Evolutionary conservation across 2,888 invertebrate species (phyloP).

Genomic region (Drosophila quinaria): DNA sequence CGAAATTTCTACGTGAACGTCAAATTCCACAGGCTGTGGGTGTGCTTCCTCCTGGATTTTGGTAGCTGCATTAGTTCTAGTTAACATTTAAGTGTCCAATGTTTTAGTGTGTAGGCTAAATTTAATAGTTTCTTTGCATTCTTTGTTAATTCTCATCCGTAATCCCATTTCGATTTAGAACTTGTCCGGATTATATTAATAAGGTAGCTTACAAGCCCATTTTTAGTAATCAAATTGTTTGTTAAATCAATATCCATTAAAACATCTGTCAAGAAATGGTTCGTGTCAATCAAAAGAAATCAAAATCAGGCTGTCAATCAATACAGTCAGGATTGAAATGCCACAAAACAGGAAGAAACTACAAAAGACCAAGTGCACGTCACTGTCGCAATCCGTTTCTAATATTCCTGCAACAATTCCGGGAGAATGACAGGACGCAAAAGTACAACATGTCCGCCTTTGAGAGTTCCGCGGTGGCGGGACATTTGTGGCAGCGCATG

Average conservation of each 20-base stretch:
- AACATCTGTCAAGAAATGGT: slow-evolving; percentile 5
- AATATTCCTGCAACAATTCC: slow-evolving; percentile 34
- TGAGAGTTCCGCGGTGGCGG: slow-evolving; percentile 20
- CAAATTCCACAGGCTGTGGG: slow-evolving; percentile 90
- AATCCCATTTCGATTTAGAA: not conserved
- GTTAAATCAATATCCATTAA: not conserved
- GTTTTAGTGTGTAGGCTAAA: not conserved
- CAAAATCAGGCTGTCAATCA: not conserved
- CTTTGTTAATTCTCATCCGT: not conserved
- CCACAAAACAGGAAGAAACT: not conserved
- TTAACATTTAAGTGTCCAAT: not conserved
- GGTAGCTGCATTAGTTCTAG: slow-evolving; percentile 85
- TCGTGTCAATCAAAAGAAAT: not conserved
- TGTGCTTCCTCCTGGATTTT: slow-evolving; percentile 88
- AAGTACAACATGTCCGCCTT: slow-evolving; percentile 10
- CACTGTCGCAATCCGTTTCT: slow-evolving; percentile 39
- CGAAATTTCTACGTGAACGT: slow-evolving; percentile 88
- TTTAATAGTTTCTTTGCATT: not conserved
- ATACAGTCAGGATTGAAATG: not conserved
- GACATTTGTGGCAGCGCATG: slow-evolving; percentile 27
- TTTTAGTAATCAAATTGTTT: slow-evolving; percentile 6
- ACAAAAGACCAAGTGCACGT: not conserved
- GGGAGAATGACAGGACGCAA: not conserved
- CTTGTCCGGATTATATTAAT: not conserved
- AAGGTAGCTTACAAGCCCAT: not conserved